Conservation (phyloP, 23 tunicate genomes). For the Phallusia fumigata region DNA sequence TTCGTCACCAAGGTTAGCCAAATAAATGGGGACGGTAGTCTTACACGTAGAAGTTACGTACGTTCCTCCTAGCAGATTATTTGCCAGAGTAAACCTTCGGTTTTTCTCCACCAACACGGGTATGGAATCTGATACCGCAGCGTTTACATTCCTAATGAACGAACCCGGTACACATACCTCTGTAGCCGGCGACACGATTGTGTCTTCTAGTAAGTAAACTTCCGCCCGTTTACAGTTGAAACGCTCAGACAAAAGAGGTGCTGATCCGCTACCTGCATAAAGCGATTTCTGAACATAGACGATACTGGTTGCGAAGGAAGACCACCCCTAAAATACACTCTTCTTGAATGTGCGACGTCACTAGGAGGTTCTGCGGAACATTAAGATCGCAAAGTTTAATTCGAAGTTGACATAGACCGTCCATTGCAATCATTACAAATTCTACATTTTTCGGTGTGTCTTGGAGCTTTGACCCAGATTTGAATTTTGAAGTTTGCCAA, state of each 20-base stretch:
- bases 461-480: background rate
- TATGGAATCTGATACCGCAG: background rate
- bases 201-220: too few species aligned
- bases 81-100: background rate
- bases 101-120: background rate
- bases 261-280: background rate
- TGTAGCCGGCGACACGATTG: background rate
- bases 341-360: background rate
- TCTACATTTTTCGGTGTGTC: too few species aligned
- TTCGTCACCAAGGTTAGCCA: too few species aligned
- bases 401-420: too few species aligned
- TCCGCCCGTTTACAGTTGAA: conserved; percentile 8
- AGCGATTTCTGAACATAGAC: background rate
- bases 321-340: conserved; percentile 9
- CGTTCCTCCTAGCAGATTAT: background rate
- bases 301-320: background rate
- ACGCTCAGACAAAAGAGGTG: background rate
- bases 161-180: conserved; percentile 4
- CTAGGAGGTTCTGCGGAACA: background rate
- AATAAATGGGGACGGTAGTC: background rate
- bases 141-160: background rate
- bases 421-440: too few species aligned
- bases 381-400: too few species aligned
- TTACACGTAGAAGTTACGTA: background rate
- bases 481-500: background rate